Base-by-base conservation (phyloP, 2,888 invertebrate species). In the Mesoligia furuncula region DNA sequence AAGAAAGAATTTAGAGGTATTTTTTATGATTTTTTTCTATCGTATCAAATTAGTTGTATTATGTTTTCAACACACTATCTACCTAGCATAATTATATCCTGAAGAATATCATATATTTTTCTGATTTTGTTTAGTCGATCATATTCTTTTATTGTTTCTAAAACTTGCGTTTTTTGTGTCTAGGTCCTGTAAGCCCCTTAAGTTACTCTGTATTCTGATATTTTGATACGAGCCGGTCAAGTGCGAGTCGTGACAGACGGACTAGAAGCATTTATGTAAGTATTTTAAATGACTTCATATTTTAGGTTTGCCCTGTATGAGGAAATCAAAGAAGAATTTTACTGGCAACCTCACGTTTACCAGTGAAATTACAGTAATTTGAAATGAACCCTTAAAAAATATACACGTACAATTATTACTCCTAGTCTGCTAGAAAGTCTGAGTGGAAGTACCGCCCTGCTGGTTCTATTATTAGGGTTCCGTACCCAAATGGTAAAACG, bases 141-240 rank as follows among this genome's bases (percentile, higher is more conserved):
- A n/a, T n/a, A n/a, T n/a, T n/a, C n/a, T n/a, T n/a, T n/a, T n/a
- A n/a, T n/a, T n/a, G n/a, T n/a, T n/a, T n/a, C n/a, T n/a, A n/a
- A n/a, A n/a, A n/a, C n/a, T n/a, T n/a, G n/a, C n/a, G n/a, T n/a
- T n/a, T n/a, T n/a, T n/a, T n/a, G n/a, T n/a, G n/a, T n/a, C n/a
- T n/a, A n/a, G n/a, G n/a, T n/a, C n/a, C n/a, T n/a, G n/a, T n/a
- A n/a, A n/a, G n/a, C n/a, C n/a, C n/a, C n/a, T n/a, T n/a, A n/a
- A 69, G 54, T 54, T 79, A 83, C 68, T 77, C 70, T 67, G 71
- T 68, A 64, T 82, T 87, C 68, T 70, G 36, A 66, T 79, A 72
- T 71, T 77, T 78, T 61, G 67, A 61, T 71, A 54, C 11, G n/a
- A 57, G 51, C 13, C 57, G 51, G 84, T 71, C 79, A 74, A 80